Base-by-base conservation (phyloP, 2,797 vertebrate species). In the Peromyscus melanophrys region DNA sequence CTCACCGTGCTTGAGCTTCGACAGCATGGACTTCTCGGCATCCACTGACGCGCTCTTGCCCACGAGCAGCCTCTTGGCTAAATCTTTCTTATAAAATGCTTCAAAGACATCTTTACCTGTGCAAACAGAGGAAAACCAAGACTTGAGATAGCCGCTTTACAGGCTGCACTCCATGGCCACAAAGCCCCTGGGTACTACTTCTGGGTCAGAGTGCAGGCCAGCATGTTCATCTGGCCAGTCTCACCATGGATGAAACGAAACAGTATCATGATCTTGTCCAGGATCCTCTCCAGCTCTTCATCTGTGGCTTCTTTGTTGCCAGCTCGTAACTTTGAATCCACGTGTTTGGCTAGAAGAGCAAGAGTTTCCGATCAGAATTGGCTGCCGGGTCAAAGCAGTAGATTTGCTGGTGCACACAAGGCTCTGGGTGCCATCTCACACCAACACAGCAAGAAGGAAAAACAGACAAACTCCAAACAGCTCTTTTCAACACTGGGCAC, bases 241-340 rank as follows among this genome's bases (percentile, higher is more conserved):
- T 98, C 98, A 99, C 99, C 99, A 25, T 99, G 99, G 96, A 99
- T 99, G 97, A 99, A 99, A 97, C 99, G 97, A 98, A 99, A 99
- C 95, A 99, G 98, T 77, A 99, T 99, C 99, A 99, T 99, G 94
- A 99, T 99, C 98, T 99, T 99, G 97, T 99, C 99, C 93, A 99
- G 98, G 76, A 99, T 99, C 97, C 99, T 98, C 98, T 99, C 99
- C 97, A 99, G 98, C 90, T 99, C 99, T 97, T 99, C 99, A 77
- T 99, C 99, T 0, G 99, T 99, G 43, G 99, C 99, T 96, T 99
- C 99, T 97, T 99, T 99, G 97, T 99, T 99, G 94, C 99, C 99
- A 59, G 99, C 99, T 96, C 99, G 98, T 78, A 99, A 94, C 89
- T 99, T 99, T 49, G 99, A 99, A 97, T 99, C 99, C 67, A 99